Evolutionary conservation across 2,888 invertebrate species (phyloP), one percentile per base, ranked within the genome.

Genomic region (Merodon equestris): DNA sequence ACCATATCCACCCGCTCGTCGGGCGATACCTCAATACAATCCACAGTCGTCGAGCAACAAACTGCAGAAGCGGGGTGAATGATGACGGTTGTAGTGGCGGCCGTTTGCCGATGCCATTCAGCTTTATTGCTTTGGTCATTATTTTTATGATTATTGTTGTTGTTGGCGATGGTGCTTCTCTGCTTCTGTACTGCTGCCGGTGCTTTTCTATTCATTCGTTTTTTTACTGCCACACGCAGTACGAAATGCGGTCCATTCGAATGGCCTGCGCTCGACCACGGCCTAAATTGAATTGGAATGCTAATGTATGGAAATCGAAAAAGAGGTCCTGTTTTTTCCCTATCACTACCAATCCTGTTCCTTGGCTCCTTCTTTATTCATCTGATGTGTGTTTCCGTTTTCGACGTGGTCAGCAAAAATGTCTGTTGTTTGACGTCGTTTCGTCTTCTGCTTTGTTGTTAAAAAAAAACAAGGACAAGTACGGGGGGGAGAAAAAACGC

Each of bases 101-200:
- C 79, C 79, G 79, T 79, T 79, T 74, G 79, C 74, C 83, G 83
- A 85, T 86, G 86, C 86, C 85, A 87, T 87, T 86, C 87, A 86
- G 85, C 86, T 86, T 86, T 87, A 86, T 86, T 87, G 86, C 85
- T 82, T 83, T 83, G 86, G 86, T 87, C 87, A 86, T 87, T 87
- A 86, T 86, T 86, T 86, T 86, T 87, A 86, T 86, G 86, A 86
- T 86, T 86, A 87, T 87, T 73, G 74, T 74, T 79, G 79, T 72
- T 76, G 76, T 67, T 79, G 79, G 58, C 73, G 73, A 58, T 71
- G 71, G 58, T 76, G 76, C 53, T 75, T 56, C 58, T 66, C 27
- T 74, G 66, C 63, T 75, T 64, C 27, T n/a, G 27, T 27, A 27
- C 27, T 27, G 27, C 27, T 27, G 27, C 7, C 27, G 27, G 27